Base-by-base conservation (phyloP, 2,113 vertebrate species). In the Acinonyx jubatus region DNA sequence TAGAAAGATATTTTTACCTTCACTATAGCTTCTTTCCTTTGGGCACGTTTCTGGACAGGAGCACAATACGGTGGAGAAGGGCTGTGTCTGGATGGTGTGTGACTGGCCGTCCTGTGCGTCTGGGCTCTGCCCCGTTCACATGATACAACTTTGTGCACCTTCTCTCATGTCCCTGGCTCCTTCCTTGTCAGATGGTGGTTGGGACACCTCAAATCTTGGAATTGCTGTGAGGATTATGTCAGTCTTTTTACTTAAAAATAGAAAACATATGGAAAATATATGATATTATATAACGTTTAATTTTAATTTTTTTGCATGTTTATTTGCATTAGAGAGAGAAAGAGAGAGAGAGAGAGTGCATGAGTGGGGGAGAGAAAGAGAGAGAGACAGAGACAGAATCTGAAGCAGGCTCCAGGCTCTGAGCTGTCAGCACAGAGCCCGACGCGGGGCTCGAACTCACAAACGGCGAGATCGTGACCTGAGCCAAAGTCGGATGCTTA, bases 1-100 rank as follows among this genome's bases (percentile, higher is more conserved):
- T 76, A n/a, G 19, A 91, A 91, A 84, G 79, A 38, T 74, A 84
- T 45, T 80, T 84, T 96, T 66, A 66, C 33, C 29, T 83, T 91
- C 33, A 33, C 8, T 61, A 33, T 10, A 18, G 31, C 29, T 27
- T 65, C 89, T 93, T 52, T 31, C 19, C 38, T 27, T 1, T 7
- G 33, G 80, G 33, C 33, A 12, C 0, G 4, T 31, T 78, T 61
- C 55, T 84, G 48, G 55, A 74, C 19, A 36, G 33, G 7, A 63
- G 48, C 57, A 7, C 5, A 69, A 29, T 10, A 1, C 0, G 1
- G 19, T 38, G 63, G 21, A 45, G 29, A 13, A 25, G 3, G 23
- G 45, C 12, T 4, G 4, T 9, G 41, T 36, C 66, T 71, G 52
- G 15, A 50, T 29, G 48, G 61, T 16, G 9, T 18, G 5, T 0